Evolutionary conservation across 2,113 vertebrate species (phyloP).

Genomic region (Cyanoderma ruficeps): DNA sequence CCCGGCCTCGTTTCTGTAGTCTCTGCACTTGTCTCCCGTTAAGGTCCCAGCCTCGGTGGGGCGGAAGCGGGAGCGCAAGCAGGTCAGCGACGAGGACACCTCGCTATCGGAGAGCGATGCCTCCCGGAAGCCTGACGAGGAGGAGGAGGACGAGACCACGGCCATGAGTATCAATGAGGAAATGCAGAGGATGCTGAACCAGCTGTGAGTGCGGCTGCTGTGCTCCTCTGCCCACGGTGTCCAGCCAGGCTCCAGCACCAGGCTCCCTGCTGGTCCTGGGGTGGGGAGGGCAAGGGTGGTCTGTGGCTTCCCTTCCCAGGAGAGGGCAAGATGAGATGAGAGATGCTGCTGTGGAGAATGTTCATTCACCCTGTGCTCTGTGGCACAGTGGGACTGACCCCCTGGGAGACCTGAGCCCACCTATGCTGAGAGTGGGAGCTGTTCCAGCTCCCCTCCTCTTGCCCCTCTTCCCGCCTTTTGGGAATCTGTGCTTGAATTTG

Average conservation of each 20-base stretch:
- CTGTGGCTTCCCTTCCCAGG: accelerated
- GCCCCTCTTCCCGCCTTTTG: accelerated
- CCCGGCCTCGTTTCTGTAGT: slow-evolving; percentile 80
- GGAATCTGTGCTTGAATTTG: not conserved
- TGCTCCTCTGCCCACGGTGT: accelerated
- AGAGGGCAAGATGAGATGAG: not conserved
- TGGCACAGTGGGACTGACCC: not conserved
- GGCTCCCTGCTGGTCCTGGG: not conserved
- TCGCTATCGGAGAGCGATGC: slow-evolving; percentile 76
- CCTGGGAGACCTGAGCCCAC: not conserved
- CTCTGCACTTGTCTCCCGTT: slow-evolving; percentile 84
- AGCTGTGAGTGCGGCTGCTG: slow-evolving; percentile 84
- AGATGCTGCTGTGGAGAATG: not conserved
- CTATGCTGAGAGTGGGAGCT: accelerated
- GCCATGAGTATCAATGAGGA: slow-evolving; percentile 94
- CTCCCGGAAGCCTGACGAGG: slow-evolving; percentile 73
- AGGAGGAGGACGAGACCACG: slow-evolving; percentile 78
- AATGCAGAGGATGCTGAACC: slow-evolving; percentile 97
- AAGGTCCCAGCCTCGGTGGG: slow-evolving; percentile 81
- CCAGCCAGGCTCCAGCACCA: not conserved
- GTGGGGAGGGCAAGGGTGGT: not conserved
- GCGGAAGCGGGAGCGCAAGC: slow-evolving; percentile 82
- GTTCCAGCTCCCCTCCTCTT: not conserved
- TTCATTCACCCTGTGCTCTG: not conserved
- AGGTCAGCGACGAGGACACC: slow-evolving; percentile 81